Conservation (phyloP, 2,797 vertebrate genomes). For the Centropyge bicolor region DNA sequence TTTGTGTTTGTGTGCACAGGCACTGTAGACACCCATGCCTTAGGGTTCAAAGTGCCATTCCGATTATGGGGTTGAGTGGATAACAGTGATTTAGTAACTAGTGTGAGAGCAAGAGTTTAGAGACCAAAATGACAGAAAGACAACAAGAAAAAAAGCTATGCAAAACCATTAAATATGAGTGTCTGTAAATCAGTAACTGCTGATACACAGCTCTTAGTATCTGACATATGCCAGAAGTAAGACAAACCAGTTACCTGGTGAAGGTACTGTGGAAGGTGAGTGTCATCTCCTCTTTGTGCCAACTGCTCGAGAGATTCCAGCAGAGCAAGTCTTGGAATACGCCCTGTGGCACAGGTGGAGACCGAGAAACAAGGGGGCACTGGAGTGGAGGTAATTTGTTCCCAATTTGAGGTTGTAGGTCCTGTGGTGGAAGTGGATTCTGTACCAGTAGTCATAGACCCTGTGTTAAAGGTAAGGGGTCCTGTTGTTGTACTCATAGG, state of each 20-base stretch:
- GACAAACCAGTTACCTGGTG: slow-evolving; percentile 89
- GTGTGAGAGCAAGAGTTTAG: slow-evolving; percentile 9
- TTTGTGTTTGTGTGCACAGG: slow-evolving; percentile 24
- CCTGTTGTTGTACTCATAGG: slow-evolving; percentile 25
- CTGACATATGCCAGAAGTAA: slow-evolving; percentile 11
- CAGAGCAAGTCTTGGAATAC: slow-evolving; percentile 38
- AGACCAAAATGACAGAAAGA: slow-evolving; percentile 1
- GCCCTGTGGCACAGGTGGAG: slow-evolving; percentile 44
- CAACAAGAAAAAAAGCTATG: neutral
- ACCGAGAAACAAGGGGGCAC: slow-evolving; percentile 38
- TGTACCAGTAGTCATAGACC: slow-evolving; percentile 10
- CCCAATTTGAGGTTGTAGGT: slow-evolving; percentile 39
- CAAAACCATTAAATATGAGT: slow-evolving; percentile 10
- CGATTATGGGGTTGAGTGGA: slow-evolving; percentile 43
- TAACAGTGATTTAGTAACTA: slow-evolving; percentile 37
- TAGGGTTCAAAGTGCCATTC: slow-evolving; percentile 50
- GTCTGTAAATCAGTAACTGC: slow-evolving; percentile 4
- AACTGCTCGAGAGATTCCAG: slow-evolving; percentile 72
- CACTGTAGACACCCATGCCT: slow-evolving; percentile 47
- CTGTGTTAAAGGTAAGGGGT: slow-evolving; percentile 16
- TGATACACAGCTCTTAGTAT: neutral
- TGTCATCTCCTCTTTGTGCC: slow-evolving; percentile 79
- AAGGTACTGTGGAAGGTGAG: slow-evolving; percentile 90
- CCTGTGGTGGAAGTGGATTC: slow-evolving; percentile 41
- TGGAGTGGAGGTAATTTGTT: slow-evolving; percentile 52